A percentile compares a stretch with the other conserved stretches of the same genome.
Conservation (phyloP, 2,113 vertebrate species). For the Microcebus tavaratra region DNA sequence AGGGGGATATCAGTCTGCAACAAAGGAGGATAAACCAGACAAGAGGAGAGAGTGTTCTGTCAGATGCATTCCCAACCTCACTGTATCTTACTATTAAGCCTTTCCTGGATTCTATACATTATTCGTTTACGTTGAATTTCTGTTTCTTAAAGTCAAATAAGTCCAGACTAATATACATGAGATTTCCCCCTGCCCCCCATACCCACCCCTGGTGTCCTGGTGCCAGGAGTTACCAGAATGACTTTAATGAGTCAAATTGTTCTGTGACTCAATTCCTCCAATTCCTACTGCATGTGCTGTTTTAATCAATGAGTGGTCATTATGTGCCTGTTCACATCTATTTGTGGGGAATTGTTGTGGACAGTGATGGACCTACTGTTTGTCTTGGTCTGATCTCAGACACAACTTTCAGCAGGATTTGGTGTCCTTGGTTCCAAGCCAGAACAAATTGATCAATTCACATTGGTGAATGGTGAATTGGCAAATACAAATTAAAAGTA, state of each 20-base stretch:
- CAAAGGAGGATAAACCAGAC: neutral
- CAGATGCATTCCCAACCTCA: neutral
- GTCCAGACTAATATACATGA: neutral
- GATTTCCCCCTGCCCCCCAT: rapidly evolving
- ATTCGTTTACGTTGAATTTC: neutral
- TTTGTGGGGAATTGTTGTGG: neutral
- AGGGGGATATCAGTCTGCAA: neutral
- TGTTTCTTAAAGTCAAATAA: neutral
- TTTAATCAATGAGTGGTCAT: neutral
- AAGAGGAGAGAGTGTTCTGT: neutral
- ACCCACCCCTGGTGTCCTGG: neutral
- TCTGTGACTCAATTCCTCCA: neutral
- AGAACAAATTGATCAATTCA: neutral
- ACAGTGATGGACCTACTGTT: neutral
- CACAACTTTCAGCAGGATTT: neutral
- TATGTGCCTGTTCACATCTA: neutral
- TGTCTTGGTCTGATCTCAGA: neutral
- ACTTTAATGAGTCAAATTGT: neutral
- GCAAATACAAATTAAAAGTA: slow-evolving; percentile 16
- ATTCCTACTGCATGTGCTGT: neutral
- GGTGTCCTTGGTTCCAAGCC: neutral
- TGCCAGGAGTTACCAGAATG: neutral
- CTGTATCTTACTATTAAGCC: neutral
- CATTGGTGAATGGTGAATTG: neutral
- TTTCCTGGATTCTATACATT: neutral